phyloP scores from a whole-genome alignment of 2,888 invertebrate species.

The Hesperia comma region DNA sequence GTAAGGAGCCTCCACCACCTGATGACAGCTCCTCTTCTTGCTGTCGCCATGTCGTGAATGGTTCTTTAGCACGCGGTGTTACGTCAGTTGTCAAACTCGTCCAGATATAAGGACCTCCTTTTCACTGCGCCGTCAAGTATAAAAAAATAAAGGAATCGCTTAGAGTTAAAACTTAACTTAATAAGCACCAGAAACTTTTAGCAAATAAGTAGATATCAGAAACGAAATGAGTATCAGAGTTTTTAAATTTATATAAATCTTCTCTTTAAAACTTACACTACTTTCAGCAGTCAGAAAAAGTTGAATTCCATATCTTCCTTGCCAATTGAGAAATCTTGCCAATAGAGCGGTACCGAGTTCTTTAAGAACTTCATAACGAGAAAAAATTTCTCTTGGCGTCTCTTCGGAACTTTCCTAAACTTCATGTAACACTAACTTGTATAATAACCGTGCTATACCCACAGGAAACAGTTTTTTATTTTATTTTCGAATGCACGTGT shows the following conservation, averaged over 20 bases:
- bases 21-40: no score
- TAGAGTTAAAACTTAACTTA: no score
- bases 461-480: constrained; percentile 17
- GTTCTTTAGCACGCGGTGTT: no score
- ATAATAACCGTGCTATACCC: constrained; percentile 25
- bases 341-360: constrained; percentile 36
- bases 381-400: constrained; percentile 31
- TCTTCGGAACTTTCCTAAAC: constrained; percentile 30
- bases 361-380: constrained; percentile 38
- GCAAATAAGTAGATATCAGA: no score
- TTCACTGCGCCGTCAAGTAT: no score
- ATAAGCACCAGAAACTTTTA: no score
- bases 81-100: no score
- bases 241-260: neutral
- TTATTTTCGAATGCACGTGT: constrained; percentile 15
- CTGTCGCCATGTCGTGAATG: no score
- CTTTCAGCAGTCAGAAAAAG: constrained; percentile 17
- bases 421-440: constrained; percentile 32
- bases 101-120: no score
- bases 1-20: no score
- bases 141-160: no score
- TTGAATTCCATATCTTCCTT: constrained; percentile 26
- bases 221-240: neutral
- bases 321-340: constrained; percentile 35
- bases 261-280: constrained; percentile 2